phyloP scores from a whole-genome alignment of 2,113 vertebrate species.

The Sus scrofa region DNA sequence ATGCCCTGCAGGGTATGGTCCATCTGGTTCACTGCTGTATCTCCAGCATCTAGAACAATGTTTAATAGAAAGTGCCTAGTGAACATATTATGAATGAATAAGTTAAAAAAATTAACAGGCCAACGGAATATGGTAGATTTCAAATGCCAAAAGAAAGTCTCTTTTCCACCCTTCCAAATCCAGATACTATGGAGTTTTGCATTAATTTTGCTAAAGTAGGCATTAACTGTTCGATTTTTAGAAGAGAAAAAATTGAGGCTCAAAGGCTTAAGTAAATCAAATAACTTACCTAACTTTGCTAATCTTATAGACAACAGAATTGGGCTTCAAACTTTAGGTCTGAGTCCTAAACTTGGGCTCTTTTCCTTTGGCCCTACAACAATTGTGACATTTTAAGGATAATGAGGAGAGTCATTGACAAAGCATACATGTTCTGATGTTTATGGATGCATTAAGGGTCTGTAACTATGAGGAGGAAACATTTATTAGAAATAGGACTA shows the following conservation, averaged over 20 bases:
- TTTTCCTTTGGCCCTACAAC: background rate
- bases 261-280: background rate
- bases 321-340: background rate
- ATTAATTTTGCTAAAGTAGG: background rate
- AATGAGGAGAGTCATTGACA: background rate
- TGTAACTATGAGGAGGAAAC: background rate
- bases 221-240: conserved; percentile 8
- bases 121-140: conserved; percentile 14
- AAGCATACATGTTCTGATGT: background rate
- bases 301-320: background rate
- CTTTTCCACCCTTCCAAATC: background rate
- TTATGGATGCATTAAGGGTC: background rate
- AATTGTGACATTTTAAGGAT: background rate
- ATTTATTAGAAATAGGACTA: background rate
- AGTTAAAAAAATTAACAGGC: background rate
- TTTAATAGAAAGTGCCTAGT: background rate
- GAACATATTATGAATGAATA: background rate
- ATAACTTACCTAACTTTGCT: background rate
- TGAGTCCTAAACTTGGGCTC: background rate
- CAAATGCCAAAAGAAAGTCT: background rate
- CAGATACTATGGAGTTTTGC: background rate
- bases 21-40: background rate
- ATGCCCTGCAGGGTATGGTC: background rate
- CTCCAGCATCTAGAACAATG: background rate
- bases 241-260: background rate